These are phyloP conservation scores for Cotesia typhae DNA, from an alignment of 1,140 invertebrate species.

Conservation along the genomic window DNA sequence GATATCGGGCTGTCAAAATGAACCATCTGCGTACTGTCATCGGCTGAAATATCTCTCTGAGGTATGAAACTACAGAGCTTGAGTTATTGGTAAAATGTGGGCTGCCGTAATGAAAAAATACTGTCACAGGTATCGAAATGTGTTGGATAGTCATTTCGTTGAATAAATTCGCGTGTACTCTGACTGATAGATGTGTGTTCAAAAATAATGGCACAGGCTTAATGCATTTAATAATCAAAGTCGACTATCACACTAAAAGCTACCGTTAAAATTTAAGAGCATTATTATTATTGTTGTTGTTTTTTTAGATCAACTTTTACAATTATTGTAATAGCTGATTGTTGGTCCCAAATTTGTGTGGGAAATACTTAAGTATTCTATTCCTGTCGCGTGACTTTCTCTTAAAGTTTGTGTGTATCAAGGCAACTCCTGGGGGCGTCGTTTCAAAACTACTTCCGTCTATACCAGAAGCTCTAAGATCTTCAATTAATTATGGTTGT, in stretches of 20 bases:
- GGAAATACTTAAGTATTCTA: background rate
- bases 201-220: conserved; percentile 4
- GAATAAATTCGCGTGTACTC: conserved; percentile 33
- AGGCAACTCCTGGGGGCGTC: conserved; percentile 19
- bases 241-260: too few species aligned
- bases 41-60: conserved; percentile 39
- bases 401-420: conserved; percentile 12
- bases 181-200: conserved; percentile 34
- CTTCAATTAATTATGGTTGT: conserved; percentile 45
- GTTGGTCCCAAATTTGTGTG: background rate
- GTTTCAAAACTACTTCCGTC: conserved; percentile 12
- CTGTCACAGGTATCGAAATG: conserved; percentile 41
- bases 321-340: too few species aligned
- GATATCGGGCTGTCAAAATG: conserved; percentile 44
- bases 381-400: background rate
- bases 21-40: conserved; percentile 47
- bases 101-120: conserved; percentile 43
- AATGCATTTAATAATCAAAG: background rate
- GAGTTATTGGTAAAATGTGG: conserved; percentile 45
- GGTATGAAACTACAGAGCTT: conserved; percentile 41
- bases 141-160: conserved; percentile 20
- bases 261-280: too few species aligned
- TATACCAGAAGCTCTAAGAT: conserved; percentile 30
- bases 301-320: too few species aligned
- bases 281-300: too few species aligned